Conservation (phyloP, 2,113 vertebrate genomes). For the Sturnira hondurensis region DNA sequence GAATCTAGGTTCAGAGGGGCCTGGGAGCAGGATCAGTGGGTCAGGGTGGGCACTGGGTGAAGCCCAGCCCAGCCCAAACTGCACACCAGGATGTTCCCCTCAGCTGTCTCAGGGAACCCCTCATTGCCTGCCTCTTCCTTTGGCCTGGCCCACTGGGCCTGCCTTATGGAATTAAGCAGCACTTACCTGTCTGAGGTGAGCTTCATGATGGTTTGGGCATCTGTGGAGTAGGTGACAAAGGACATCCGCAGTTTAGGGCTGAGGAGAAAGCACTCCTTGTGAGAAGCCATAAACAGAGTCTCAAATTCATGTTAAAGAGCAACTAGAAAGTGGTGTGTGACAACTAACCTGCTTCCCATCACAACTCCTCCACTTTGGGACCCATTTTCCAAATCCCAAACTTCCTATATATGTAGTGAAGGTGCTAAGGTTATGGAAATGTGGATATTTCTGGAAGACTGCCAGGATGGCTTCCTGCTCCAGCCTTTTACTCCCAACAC, state of each 20-base stretch:
- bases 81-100: too few species aligned
- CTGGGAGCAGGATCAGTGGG: accelerated
- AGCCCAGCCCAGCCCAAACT: neutral
- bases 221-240: conserved; percentile 91
- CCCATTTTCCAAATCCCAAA: neutral
- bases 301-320: neutral
- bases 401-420: neutral
- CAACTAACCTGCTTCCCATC: neutral
- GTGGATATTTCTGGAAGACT: neutral
- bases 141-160: neutral
- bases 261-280: conserved; percentile 54
- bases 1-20: too few species aligned
- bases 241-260: conserved; percentile 92
- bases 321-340: neutral
- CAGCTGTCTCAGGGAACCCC: neutral
- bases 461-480: neutral
- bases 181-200: conserved; percentile 90
- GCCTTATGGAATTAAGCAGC: neutral
- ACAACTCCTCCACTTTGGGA: neutral
- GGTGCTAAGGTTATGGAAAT: neutral
- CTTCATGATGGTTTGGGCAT: conserved; percentile 85
- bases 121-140: neutral
- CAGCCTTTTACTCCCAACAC: too few species aligned
- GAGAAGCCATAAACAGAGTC: neutral
- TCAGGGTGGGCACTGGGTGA: neutral